A percentile compares a stretch with the other conserved stretches of the same genome.
Evolutionary conservation across 1,140 invertebrate genomes (phyloP).

Genomic region (Bombyx mori): ASM3026992v2 NC_085120.1:7419001-7419500

Average conservation of each 20-base stretch:
- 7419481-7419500: constrained; percentile 60
- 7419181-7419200: constrained; percentile 70
- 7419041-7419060: constrained; percentile 54
- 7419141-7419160: constrained; percentile 56
- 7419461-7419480: constrained; percentile 46
- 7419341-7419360: constrained; percentile 70
- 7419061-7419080: constrained; percentile 60
- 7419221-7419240: constrained; percentile 35
- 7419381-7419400: constrained; percentile 63
- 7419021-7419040: constrained; percentile 68
- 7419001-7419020: constrained; percentile 59
- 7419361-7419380: constrained; percentile 69
- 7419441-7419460: constrained; percentile 26
- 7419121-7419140: constrained; percentile 70
- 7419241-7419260: constrained; percentile 29
- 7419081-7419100: constrained; percentile 56
- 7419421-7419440: constrained; percentile 23
- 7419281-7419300: constrained; percentile 42
- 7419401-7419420: constrained; percentile 30
- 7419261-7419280: constrained; percentile 29
- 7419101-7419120: constrained; percentile 52
- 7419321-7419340: constrained; percentile 50
- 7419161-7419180: constrained; percentile 39
- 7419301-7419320: constrained; percentile 49
- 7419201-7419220: constrained; percentile 53